phyloP scores from a whole-genome alignment of 2,888 invertebrate genomes.

The Parnassius orleans region DNA sequence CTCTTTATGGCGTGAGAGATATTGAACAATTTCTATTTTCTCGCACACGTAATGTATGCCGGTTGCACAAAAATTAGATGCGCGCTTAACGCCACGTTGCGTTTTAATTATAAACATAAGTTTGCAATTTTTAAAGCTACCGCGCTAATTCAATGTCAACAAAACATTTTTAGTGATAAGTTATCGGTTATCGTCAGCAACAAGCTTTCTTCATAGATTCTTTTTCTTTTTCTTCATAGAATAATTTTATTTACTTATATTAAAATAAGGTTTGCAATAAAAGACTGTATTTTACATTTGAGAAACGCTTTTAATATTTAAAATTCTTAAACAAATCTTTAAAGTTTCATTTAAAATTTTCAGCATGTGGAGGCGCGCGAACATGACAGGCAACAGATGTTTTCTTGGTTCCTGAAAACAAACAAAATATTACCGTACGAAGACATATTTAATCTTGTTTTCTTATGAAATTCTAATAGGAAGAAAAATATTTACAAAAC shows the following conservation, averaged over 20 bases:
- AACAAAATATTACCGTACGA: constrained; percentile 30
- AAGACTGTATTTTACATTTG: constrained; percentile 81
- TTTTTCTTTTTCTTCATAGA: neutral
- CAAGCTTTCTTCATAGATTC: neutral
- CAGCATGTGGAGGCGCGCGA: constrained; percentile 86
- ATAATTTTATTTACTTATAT: neutral
- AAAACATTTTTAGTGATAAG: constrained; percentile 13
- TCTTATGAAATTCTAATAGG: constrained; percentile 20
- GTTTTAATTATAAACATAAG: neutral
- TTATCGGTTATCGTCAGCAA: neutral
- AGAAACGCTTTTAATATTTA: constrained; percentile 85
- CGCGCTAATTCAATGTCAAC: constrained; percentile 13
- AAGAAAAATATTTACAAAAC: constrained; percentile 4
- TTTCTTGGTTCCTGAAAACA: constrained; percentile 83
- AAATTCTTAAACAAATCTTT: constrained; percentile 81
- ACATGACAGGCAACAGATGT: constrained; percentile 84
- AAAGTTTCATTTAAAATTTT: constrained; percentile 83
- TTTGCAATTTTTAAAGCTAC: neutral
- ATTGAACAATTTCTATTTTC: constrained; percentile 45
- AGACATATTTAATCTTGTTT: neutral
- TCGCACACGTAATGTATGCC: constrained; percentile 39
- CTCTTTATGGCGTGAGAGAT: constrained; percentile 30
- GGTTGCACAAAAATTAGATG: constrained; percentile 16
- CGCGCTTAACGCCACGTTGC: neutral
- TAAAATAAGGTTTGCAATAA: constrained; percentile 31